Evolutionary conservation across 2,797 vertebrate species (phyloP).

Genomic region (Anniella stebbinsi): DNA sequence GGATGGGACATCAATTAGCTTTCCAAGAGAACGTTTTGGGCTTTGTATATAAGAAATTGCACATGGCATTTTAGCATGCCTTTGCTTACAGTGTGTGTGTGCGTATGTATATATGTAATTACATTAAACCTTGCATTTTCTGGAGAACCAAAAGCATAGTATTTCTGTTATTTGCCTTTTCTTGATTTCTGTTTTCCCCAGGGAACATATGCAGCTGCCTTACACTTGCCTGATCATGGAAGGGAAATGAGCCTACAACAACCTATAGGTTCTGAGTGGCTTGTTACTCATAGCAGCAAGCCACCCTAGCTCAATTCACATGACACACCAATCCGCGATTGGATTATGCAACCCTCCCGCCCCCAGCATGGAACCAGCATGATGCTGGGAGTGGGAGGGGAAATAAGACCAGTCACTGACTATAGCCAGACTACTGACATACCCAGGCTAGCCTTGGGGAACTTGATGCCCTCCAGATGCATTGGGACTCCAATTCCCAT

Average conservation of each 20-base stretch:
- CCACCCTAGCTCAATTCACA: no score
- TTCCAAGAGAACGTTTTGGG: constrained; percentile 1
- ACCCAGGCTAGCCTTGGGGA: background rate
- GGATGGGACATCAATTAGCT: background rate
- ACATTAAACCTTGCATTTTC: constrained; percentile 29
- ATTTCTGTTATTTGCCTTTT: background rate
- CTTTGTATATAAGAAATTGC: constrained; percentile 26
- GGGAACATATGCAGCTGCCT: background rate
- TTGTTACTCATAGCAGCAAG: no score
- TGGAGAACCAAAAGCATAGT: background rate
- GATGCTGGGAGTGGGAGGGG: no score
- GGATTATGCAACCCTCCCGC: no score
- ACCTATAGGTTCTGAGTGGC: no score
- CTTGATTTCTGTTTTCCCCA: background rate
- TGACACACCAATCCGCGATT: no score
- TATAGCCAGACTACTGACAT: background rate
- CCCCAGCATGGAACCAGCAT: no score
- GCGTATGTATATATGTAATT: background rate
- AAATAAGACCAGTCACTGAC: no score
- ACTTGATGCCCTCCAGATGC: background rate
- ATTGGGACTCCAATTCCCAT: background rate
- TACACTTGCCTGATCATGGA: background rate
- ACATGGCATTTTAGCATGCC: background rate
- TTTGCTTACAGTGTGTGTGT: background rate
- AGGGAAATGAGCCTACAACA: no score